Conservation (phyloP, 2,113 vertebrate species). For the Campylorhamphus procurvoides region DNA sequence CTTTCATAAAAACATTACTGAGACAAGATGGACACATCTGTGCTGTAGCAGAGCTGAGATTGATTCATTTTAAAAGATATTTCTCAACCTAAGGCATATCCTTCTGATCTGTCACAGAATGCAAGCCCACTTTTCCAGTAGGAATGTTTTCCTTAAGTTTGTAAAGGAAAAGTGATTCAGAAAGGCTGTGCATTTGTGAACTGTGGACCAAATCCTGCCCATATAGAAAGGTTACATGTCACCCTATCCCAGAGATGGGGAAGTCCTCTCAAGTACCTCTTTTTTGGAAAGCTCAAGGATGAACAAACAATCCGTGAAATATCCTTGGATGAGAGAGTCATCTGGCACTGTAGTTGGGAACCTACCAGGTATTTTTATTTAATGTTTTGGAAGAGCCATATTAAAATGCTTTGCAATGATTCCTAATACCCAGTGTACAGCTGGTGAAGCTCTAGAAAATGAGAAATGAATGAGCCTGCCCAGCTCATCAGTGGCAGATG, state of each 20-base stretch:
- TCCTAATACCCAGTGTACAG: neutral
- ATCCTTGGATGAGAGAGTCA: neutral
- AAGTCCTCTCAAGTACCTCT: neutral
- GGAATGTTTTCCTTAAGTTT: neutral
- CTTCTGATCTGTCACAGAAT: neutral
- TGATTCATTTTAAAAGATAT: conserved; percentile 9
- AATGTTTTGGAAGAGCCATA: neutral
- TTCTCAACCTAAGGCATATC: conserved; percentile 19
- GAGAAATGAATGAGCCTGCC: neutral
- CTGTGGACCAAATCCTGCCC: neutral
- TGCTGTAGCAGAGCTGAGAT: neutral
- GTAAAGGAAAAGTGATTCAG: neutral
- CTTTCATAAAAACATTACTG: neutral
- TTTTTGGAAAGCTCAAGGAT: neutral
- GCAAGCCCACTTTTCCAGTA: neutral
- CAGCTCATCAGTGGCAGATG: neutral
- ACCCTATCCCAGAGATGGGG: neutral
- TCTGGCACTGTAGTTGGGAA: neutral
- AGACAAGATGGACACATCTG: conserved; percentile 5
- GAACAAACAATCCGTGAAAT: neutral
- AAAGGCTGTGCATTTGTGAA: neutral
- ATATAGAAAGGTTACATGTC: neutral
- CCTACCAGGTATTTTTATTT: neutral
- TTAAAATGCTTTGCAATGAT: neutral
- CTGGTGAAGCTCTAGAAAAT: neutral